Evolutionary conservation across 2,888 invertebrate species (phyloP), one percentile per base, ranked within the genome.

Genomic region (Nycteola revayana): DNA sequence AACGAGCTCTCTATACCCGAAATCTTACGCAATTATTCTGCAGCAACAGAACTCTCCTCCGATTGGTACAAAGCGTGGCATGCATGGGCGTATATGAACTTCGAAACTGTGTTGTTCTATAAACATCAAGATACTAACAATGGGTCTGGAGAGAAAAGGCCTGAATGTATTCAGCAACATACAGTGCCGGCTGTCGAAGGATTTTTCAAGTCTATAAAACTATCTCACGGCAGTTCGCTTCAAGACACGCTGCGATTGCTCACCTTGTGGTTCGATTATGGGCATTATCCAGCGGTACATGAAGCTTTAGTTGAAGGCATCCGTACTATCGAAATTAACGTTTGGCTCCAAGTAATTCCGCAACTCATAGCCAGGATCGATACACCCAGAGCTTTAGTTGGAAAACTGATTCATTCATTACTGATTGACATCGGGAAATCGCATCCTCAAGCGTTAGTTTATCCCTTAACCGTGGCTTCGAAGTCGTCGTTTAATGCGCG

Each of bases 11-110:
- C 96, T 0, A 95, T 96, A 43, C 93, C 93, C 0, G 90, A 92
- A 28, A 93, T 93, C 18, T 70, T 96, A n/a, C 89, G 92, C 28
- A 95, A 94, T 69, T 98, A 96, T 73, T 90, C 92, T 20, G 90
- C 93, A n/a, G 96, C 98, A 0, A 96, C 96, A 0, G 93, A 94
- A 46, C 92, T 95, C 50, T 95, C 97, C 59, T 91, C 93, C 1
- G 92, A 93, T 32, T 99, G 98, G 97, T 97, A 97, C 75, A 97
- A 97, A 87, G 99, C 99, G 0, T 99, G 99, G 98, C 99, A 99
- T 78, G 94, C 97, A 0, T 98, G 96, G 93, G 99, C 99, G 0
- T 97, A 97, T 67, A 98, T 98, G 92, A 98, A 99, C 83, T 99
- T 98, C 69, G 98, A 98, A 81, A 96, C 98, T 0, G 96, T 97